Evolutionary conservation across 92 coral and sea anemone genomes (phyloP).

Genomic region (Meandrina meandrites): DNA sequence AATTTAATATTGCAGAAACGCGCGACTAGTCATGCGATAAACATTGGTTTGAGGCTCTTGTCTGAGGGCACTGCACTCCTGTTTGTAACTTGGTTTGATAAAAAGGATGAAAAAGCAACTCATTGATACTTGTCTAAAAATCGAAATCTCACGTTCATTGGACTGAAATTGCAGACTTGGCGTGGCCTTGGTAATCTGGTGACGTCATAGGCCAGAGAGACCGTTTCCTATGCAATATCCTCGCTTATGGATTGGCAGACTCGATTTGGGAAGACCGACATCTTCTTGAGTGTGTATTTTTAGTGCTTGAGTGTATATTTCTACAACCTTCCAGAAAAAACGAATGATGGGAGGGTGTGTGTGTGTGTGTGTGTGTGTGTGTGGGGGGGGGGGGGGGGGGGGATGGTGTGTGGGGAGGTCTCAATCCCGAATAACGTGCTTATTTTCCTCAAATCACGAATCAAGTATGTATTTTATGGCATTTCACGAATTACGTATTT

Average conservation of each 20-base stretch:
- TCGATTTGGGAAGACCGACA: neutral
- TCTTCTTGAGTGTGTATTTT: neutral
- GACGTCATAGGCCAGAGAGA: neutral
- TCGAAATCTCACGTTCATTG: neutral
- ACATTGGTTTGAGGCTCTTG: neutral
- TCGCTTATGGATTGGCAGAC: neutral
- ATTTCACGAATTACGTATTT: too few species aligned
- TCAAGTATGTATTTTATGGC: too few species aligned
- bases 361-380: too few species aligned
- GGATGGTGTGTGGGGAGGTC: too few species aligned
- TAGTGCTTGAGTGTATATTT: neutral
- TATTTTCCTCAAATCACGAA: too few species aligned
- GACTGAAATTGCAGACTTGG: neutral
- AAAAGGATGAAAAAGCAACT: neutral
- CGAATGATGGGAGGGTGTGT: too few species aligned
- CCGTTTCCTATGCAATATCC: neutral
- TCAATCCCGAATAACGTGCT: too few species aligned
- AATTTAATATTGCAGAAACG: neutral
- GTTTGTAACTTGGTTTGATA: neutral
- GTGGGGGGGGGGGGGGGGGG: too few species aligned
- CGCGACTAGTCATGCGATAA: slow-evolving; percentile 24
- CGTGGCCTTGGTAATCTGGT: too few species aligned
- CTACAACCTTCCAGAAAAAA: too few species aligned
- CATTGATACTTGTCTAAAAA: neutral
- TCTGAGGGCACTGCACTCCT: neutral